A percentile compares a stretch with the other conserved stretches of the same genome.
phyloP scores from a whole-genome alignment of 2,797 vertebrate genomes.

The Huso huso region DNA sequence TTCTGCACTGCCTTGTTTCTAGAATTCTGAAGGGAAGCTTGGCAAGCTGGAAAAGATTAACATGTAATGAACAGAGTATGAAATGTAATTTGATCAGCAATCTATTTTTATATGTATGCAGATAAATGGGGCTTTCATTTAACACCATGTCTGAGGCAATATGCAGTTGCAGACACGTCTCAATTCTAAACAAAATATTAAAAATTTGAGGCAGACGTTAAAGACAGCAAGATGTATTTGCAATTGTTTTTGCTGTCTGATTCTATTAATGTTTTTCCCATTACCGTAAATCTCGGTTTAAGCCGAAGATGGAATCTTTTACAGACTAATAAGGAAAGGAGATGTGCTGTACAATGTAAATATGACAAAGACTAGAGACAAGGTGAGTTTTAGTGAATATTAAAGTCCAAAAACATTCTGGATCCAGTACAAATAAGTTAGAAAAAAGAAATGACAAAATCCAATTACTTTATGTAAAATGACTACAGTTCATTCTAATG shows the following conservation, averaged over 20 bases:
- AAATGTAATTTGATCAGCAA: slow-evolving; percentile 30
- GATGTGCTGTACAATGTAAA: no score
- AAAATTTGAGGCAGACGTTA: not conserved
- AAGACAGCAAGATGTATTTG: no score
- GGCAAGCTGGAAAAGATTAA: no score
- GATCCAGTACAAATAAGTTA: slow-evolving; percentile 44
- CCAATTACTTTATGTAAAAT: slow-evolving; percentile 52
- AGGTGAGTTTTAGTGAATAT: no score
- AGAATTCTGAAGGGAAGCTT: no score
- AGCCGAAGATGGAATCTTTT: no score
- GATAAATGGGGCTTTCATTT: not conserved
- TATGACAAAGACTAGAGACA: no score
- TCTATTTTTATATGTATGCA: not conserved
- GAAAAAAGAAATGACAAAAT: slow-evolving; percentile 43
- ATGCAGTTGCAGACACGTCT: slow-evolving; percentile 15
- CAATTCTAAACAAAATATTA: slow-evolving; percentile 17
- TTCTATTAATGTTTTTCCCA: no score
- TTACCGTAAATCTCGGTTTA: no score
- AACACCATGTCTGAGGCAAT: slow-evolving; percentile 13
- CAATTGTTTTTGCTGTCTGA: no score
- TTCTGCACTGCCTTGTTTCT: no score
- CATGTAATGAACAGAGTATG: not conserved
- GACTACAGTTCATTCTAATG: slow-evolving; percentile 45
- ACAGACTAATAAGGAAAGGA: no score
- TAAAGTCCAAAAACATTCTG: slow-evolving; percentile 5